Percentiles rank a stretch among this genome's conserved stretches.
phyloP scores from a whole-genome alignment of 2,113 vertebrate genomes.

The Cyphomyrus discorhynchus region DNA sequence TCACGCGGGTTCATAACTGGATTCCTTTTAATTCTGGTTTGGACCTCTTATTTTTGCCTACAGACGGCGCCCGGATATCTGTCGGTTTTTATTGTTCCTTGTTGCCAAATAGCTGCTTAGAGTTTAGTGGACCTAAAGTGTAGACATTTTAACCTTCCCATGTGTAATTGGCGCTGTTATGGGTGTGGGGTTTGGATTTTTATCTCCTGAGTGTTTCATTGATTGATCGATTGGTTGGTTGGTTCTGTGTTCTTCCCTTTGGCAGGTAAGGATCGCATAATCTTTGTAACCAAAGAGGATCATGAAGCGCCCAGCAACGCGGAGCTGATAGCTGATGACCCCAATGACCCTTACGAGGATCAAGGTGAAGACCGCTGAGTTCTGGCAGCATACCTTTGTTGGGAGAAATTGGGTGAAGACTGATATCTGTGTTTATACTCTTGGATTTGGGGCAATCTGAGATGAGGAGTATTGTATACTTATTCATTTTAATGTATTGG shows the following conservation, averaged over 20 bases:
- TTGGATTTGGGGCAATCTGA: not conserved
- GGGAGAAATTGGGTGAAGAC: not conserved
- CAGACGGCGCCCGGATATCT: not conserved
- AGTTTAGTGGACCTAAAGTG: not conserved
- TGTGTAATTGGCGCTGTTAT: not conserved
- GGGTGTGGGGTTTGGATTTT: not conserved
- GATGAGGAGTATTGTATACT: not conserved
- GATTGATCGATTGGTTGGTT: no score
- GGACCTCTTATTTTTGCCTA: not conserved
- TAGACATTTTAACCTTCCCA: not conserved
- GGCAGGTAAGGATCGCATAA: slow-evolving; percentile 66
- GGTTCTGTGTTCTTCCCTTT: not conserved
- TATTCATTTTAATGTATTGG: not conserved
- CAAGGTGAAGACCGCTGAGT: slow-evolving; percentile 55
- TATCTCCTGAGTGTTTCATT: not conserved
- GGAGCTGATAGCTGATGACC: slow-evolving; percentile 90
- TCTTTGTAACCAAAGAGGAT: slow-evolving; percentile 75
- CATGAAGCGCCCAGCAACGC: slow-evolving; percentile 91
- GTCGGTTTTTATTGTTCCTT: not conserved
- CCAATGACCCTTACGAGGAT: slow-evolving; percentile 88
- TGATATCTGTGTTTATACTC: not conserved
- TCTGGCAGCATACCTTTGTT: slow-evolving; percentile 40
- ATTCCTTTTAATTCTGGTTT: not conserved
- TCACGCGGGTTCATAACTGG: not conserved
- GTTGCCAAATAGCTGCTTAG: not conserved